Base-by-base conservation (phyloP, 2,888 invertebrate species). In the Leucoma salicis region DNA sequence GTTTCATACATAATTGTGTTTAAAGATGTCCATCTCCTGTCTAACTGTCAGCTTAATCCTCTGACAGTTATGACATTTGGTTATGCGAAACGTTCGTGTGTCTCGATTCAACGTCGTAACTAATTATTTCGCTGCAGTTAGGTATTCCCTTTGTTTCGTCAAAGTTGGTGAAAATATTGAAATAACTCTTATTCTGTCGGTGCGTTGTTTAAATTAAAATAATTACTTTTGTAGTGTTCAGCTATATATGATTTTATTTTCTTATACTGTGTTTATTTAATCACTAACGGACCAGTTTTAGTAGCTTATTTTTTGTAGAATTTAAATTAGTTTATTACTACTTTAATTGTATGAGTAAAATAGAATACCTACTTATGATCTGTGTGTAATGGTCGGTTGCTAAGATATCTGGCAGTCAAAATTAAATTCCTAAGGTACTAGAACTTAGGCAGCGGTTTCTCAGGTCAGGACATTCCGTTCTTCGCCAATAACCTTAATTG, bases 81-180 rank as follows among this genome's bases (percentile, higher is more conserved):
- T 8, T 21, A 8, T 21, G 2, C 21, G 8, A 21, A 21, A 3
- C 3, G 31, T 8, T 16, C 7, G 50, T 77, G 39, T 67, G 63
- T 67, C 54, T 27, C 62, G 21, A 18, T 21, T 32, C 54, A 50
- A 61, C 66, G 70, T 78, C 74, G 59, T 61, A 74, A 77, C 85
- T 83, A 85, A 87, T 87, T 87, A 87, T 85, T 85, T 79, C 71
- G 67, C 73, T 75, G 78, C 79, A 78, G 80, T 85, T 79, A 82
- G 74, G 70, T 74, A 84, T 85, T 87, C 85, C 69, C 77, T 85
- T 82, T 88, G 79, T 74, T 56, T 46, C 67, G 68, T 74, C 74
- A 78, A 79, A 80, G 70, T 74, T 63, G 60, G 63, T 61, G 74
- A 78, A 83, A 80, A 81, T 86, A 83, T 82, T 79, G 70, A 74